Conservation (phyloP, 2,797 vertebrate species). For the Chrosomus eos region DNA sequence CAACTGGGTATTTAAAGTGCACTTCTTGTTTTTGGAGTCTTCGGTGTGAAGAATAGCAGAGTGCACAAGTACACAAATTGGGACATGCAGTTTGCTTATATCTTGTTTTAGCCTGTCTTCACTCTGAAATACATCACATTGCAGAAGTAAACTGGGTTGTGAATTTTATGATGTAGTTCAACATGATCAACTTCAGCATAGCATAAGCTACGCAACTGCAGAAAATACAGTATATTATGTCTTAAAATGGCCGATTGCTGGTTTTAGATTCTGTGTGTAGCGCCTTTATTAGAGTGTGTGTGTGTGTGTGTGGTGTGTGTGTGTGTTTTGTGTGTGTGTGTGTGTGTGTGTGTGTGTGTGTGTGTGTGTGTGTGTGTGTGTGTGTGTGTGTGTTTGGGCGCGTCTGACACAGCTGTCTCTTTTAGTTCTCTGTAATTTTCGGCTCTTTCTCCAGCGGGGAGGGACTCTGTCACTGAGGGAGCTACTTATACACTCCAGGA, state of each 20-base stretch:
- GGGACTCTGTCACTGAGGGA: slow-evolving; percentile 71
- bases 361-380: not conserved
- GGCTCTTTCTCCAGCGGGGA: slow-evolving; percentile 63
- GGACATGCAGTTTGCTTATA: not conserved
- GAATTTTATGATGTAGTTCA: not conserved
- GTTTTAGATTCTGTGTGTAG: not conserved
- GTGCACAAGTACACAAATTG: not conserved
- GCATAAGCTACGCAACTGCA: not conserved
- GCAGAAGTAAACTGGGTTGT: not conserved
- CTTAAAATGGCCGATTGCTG: not conserved
- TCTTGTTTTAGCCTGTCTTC: not conserved
- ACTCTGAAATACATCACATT: not conserved
- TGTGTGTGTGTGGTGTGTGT: not conserved
- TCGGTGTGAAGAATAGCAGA: too few species aligned
- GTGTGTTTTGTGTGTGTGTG: too few species aligned
- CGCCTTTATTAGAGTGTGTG: not conserved
- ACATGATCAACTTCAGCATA: not conserved
- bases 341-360: too few species aligned
- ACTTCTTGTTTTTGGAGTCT: too few species aligned
- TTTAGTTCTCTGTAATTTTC: slow-evolving; percentile 70
- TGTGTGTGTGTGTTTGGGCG: not conserved
- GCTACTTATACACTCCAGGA: slow-evolving; percentile 68
- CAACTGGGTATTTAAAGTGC: too few species aligned
- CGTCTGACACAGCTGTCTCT: slow-evolving; percentile 67
- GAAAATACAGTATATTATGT: not conserved